Evolutionary conservation across 2,113 vertebrate genomes (phyloP), one percentile per base, ranked within the genome.

Genomic region (Scopus umbretta): DNA sequence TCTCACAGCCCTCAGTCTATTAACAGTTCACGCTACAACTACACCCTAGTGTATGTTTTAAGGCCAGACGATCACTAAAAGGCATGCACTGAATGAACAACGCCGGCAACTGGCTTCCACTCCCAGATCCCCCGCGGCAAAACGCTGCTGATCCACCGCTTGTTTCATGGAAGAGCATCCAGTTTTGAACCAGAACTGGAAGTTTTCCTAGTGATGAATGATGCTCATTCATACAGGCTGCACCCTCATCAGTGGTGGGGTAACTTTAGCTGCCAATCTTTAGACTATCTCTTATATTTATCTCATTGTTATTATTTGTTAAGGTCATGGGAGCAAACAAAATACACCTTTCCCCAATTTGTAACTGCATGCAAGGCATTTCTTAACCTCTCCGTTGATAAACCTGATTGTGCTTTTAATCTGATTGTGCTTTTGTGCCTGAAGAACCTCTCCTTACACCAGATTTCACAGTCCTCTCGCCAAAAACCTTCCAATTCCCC

Each of bases 91-190:
- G 53, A 36, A 63, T 6, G 32, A 68, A 27, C 16, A 84, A 1
- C 30, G 66, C 22, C 13, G 4, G 59, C 32, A 49, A 17, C 5
- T 7, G n/a, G 26, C 65, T 68, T 61, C 20, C 36, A 34, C 10
- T 23, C 29, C 36, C 65, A 70, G n/a, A n/a, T 67, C 36, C 18
- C 53, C 40, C 0, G 0, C 2, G 13, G 59, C 38, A 58, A 87
- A 84, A 55, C 40, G 34, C 78, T 36, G 10, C 5, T 6, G 53
- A 92, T 67, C 38, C n/a, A 25, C 13, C 1, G 0, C 40, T 32
- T 45, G 8, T 15, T 70, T 38, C 23, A 66, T 26, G 34, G 56
- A 55, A 61, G 9, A 70, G 14, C n/a, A 63, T 9, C 72, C 16
- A 59, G 38, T n/a, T 86, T 66, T 50, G 75, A 86, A 23, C 16